A percentile compares a stretch with the other conserved stretches of the same genome.
These are phyloP conservation scores for Meloidogyne hapla DNA, from an alignment of 1,140 invertebrate species.

Conservation along the genomic window DNA sequence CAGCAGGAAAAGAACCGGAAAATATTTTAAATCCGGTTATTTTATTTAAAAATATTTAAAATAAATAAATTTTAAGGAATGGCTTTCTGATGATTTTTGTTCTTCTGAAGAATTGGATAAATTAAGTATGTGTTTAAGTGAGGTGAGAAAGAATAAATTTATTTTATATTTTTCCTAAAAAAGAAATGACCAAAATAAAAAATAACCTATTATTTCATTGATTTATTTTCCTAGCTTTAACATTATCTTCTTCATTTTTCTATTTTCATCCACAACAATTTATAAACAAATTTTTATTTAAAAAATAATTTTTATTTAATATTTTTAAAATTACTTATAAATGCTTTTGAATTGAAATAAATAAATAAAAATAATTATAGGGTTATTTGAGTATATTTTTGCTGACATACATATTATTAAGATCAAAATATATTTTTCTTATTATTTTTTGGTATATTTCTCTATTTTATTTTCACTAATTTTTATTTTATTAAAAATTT, in stretches of 20 bases:
- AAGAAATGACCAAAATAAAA: no score
- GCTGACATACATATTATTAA: no score
- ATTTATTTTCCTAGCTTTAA: no score
- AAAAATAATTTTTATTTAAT: no score
- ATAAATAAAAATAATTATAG: neutral
- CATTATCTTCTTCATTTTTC: no score
- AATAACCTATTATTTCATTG: no score
- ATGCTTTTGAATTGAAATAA: no score
- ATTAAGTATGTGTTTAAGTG: conserved; percentile 52
- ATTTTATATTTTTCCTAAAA: no score
- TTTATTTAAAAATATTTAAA: neutral
- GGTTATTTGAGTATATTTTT: conserved; percentile 12
- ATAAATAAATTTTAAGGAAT: conserved; percentile 2
- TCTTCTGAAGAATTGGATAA: conserved; percentile 53
- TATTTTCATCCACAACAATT: no score
- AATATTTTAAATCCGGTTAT: neutral
- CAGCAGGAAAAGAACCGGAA: neutral
- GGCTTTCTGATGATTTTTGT: conserved; percentile 15
- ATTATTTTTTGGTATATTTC: neutral
- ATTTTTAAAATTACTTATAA: no score
- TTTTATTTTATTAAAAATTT: neutral
- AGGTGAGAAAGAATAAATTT: no score
- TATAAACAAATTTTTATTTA: no score
- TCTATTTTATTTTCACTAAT: neutral
- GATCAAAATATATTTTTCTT: neutral